phyloP scores from a whole-genome alignment of 2,113 vertebrate species.

The Onychorhynchus coronatus region DNA sequence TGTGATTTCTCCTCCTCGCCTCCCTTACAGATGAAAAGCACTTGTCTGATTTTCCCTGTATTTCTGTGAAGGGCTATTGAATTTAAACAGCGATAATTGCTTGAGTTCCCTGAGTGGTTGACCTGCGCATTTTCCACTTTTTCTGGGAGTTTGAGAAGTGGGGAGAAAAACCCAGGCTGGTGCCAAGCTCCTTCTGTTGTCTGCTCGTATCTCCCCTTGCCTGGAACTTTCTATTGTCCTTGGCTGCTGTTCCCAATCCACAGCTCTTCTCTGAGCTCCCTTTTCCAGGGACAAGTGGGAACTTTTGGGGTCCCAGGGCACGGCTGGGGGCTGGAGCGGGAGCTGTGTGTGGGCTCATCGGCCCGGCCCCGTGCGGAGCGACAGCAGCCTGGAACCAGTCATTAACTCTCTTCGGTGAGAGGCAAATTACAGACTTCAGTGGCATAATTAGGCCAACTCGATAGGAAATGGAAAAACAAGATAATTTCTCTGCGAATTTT shows the following conservation, averaged over 20 bases:
- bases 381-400: slow-evolving; percentile 10
- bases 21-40: neutral
- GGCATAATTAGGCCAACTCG: slow-evolving; percentile 48
- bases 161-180: neutral
- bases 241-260: neutral
- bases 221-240: neutral
- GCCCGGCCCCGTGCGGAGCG: neutral
- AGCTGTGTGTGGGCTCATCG: neutral
- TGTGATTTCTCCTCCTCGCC: neutral
- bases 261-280: neutral
- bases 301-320: neutral
- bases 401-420: slow-evolving; percentile 45
- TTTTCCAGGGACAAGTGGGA: neutral
- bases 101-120: neutral
- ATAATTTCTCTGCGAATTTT: neutral
- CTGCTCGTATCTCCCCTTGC: accelerated
- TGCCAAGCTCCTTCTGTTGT: neutral
- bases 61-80: slow-evolving; percentile 7
- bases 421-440: slow-evolving; percentile 54
- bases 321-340: neutral
- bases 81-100: neutral
- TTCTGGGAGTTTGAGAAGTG: neutral
- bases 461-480: slow-evolving; percentile 49
- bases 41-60: neutral
- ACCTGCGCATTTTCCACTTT: neutral